phyloP scores from a whole-genome alignment of 1,140 invertebrate species.

The Drosophila ficusphila region DNA sequence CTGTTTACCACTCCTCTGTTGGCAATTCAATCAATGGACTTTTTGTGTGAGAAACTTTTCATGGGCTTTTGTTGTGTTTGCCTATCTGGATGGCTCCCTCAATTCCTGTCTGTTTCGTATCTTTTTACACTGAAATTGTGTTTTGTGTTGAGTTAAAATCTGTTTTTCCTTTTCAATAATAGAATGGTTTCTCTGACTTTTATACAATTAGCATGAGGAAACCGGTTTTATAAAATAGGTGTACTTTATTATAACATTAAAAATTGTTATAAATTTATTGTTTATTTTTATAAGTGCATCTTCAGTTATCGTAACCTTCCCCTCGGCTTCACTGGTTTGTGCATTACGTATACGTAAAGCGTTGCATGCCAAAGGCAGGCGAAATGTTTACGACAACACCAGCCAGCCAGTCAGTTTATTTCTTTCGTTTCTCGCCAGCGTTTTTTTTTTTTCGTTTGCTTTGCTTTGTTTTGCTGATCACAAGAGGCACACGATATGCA shows the following conservation, averaged over 20 bases:
- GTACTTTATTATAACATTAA: not conserved
- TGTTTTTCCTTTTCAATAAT: not conserved
- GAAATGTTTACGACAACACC: constrained; percentile 75
- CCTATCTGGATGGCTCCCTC: constrained; percentile 55
- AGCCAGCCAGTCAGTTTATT: constrained; percentile 70
- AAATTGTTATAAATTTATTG: not conserved
- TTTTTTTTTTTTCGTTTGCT: constrained; percentile 1
- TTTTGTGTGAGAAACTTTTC: constrained; percentile 55
- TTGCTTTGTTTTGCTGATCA: constrained; percentile 43
- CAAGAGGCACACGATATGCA: constrained; percentile 33
- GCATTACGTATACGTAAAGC: constrained; percentile 70
- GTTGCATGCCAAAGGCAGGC: constrained; percentile 68
- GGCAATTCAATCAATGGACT: constrained; percentile 80
- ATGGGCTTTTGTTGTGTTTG: constrained; percentile 50
- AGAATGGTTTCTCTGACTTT: not conserved
- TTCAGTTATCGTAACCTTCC: not conserved
- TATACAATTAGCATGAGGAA: too few species aligned
- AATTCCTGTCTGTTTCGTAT: constrained; percentile 29
- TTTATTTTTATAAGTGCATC: not conserved
- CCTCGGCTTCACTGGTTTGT: constrained; percentile 10
- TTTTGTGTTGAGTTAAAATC: too few species aligned
- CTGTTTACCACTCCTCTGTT: constrained; percentile 24
- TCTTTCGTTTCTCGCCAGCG: constrained; percentile 55
- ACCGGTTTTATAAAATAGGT: too few species aligned
- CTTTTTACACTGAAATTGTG: constrained; percentile 4